Evolutionary conservation across 2,888 invertebrate genomes (phyloP).

Genomic region (Gasteruption jaculator): DNA sequence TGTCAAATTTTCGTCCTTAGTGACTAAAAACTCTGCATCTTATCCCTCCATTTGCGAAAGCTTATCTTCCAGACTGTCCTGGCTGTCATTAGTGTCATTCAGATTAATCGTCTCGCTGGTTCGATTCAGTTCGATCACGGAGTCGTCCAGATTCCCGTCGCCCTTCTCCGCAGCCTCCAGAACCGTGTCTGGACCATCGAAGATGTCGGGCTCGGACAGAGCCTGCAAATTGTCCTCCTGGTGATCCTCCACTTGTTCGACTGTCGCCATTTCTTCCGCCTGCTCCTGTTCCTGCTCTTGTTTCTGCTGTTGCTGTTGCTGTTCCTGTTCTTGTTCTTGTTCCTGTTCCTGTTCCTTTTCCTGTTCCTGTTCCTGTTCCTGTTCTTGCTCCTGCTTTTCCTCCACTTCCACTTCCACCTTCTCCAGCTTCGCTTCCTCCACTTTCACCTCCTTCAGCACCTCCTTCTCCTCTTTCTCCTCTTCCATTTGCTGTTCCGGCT

Average conservation of each 20-base stretch:
- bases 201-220: constrained; percentile 36
- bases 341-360: constrained; percentile 19
- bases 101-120: constrained; percentile 39
- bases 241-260: constrained; percentile 14
- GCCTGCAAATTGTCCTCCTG: constrained; percentile 28
- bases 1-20: too few species aligned
- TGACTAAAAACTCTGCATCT: too few species aligned
- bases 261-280: constrained; percentile 7
- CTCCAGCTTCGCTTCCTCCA: constrained; percentile 15
- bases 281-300: constrained; percentile 23
- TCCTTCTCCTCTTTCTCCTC: constrained; percentile 18
- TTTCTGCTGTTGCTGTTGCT: constrained; percentile 4
- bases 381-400: constrained; percentile 21
- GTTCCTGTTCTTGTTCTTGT: constrained; percentile 12
- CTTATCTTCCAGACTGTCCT: constrained; percentile 48
- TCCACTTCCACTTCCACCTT: constrained; percentile 16
- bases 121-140: constrained; percentile 38
- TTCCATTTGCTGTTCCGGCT: constrained; percentile 18
- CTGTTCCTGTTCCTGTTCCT: constrained; percentile 14
- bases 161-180: constrained; percentile 26
- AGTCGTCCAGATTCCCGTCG: constrained; percentile 26
- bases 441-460: constrained; percentile 15
- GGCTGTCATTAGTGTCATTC: constrained; percentile 46
- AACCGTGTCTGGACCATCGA: constrained; percentile 30
- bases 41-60: constrained; percentile 48